Evolutionary conservation across 2,113 vertebrate genomes (phyloP).

Genomic region (Mionectes macconnelli): DNA sequence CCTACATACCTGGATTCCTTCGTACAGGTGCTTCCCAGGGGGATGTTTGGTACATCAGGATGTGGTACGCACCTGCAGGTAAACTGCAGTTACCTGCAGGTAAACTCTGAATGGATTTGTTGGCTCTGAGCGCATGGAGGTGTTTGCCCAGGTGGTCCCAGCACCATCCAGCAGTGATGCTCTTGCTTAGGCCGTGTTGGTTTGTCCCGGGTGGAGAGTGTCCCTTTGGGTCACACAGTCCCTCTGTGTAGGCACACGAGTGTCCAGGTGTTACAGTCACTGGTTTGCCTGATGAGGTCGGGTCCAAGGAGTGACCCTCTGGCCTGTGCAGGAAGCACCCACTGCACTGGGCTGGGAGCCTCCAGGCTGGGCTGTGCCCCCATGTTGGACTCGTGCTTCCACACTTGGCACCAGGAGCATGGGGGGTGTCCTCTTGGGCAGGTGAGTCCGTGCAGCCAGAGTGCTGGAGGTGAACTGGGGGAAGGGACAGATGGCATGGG

Average conservation of each 20-base stretch:
- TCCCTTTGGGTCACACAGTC: background rate
- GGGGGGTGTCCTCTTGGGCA: fast-evolving
- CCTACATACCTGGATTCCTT: background rate
- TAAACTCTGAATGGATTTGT: too few species aligned
- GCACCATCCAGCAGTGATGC: background rate
- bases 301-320: fast-evolving
- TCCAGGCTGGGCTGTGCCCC: background rate
- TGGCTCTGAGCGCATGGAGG: too few species aligned
- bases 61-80: fast-evolving
- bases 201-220: fast-evolving
- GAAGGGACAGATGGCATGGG: fast-evolving
- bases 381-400: fast-evolving
- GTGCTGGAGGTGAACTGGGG: background rate
- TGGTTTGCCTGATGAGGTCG: fast-evolving
- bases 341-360: background rate
- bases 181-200: fast-evolving
- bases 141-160: too few species aligned
- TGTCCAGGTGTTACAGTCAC: fast-evolving
- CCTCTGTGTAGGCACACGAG: fast-evolving
- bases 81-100: too few species aligned
- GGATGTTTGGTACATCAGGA: too few species aligned
- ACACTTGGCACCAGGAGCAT: fast-evolving
- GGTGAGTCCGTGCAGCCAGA: fast-evolving
- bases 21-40: background rate
- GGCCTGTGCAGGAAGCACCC: fast-evolving